Base-by-base conservation (phyloP, 2,113 vertebrate species). In the Cheilinus undulatus region DNA sequence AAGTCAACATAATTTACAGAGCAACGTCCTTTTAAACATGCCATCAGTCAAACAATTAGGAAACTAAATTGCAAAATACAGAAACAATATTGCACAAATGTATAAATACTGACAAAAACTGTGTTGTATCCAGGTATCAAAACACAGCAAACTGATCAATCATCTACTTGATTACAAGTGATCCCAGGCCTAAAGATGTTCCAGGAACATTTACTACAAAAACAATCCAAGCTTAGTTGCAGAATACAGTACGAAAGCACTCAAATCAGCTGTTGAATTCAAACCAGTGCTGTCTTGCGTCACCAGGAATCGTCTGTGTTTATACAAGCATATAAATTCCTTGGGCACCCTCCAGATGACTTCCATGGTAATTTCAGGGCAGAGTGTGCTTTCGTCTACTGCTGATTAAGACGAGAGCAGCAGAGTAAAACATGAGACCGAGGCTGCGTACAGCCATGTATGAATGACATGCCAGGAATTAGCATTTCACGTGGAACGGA, bases 291-390 rank as follows among this genome's bases (percentile, higher is more conserved):
- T 6, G 58, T 82, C 73, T 69, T 69, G 57, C 20, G 20, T 74
- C 68, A 88, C 58, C 28, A 54, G 53, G 69, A 78, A 64, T 59
- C 40, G 56, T 78, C 60, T 76, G 43, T 75, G 76, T 84, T 87
- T 83, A 83, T 69, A 82, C 69, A 68, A 67, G 68, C 69, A 62
- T 63, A 86, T 78, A 88, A 77, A 91, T 81, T 88, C 76, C 83
- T 88, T 84, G 56, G 64, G 69, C 50, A 73, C 84, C 81, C 62
- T 88, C 70, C 69, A 82, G 64, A 74, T 56, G 52, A 83, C 65
- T 82, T 76, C 71, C 54, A 72, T 49, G 68, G 69, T 77, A 78
- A 86, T 86, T 74, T 69, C 17, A 50, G 66, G 28, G 30, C 45
- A 82, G 71, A 53, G 71, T 61, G 52, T 50, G 69, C 17, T 76